Evolutionary conservation across 2,113 vertebrate genomes (phyloP), one percentile per base, ranked within the genome.

Genomic region (Lampris megalopsis): DNA sequence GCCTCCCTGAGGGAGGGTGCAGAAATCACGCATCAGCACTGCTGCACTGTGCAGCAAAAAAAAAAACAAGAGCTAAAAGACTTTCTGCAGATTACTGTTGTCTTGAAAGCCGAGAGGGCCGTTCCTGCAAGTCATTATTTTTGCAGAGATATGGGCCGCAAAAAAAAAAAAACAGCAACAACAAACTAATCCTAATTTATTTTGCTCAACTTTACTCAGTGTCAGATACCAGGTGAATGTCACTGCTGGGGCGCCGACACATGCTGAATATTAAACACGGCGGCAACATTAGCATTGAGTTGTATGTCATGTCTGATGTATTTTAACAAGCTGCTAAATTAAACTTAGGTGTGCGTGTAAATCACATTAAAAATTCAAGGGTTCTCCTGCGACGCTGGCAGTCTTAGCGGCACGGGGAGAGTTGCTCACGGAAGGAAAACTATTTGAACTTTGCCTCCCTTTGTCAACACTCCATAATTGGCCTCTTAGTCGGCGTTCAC

Each of bases 1-100:
- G 84, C 73, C 72, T 92, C 92, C 90, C 86, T 75, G n/a, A 70
- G 87, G 90, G 88, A 90, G 83, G 56, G 9, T 73, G 79, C 83
- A 76, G 78, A 87, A 86, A 88, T 43, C 61, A 75, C 13, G 56
- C 78, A 82, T 88, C 89, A 85, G 88, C 80, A 78, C 50, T 79
- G 80, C 82, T 58, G 78, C 81, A 84, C 63, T 70, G 65, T 78
- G 62, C 68, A 80, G 53, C 40, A 73, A 67, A 60, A 9, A 56
- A 79, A 75, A 79, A 75, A 65, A 52, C 47, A 69, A 40, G 11
- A 41, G 47, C 13, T 74, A 56, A 80, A 80, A 71, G n/a, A 13
- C n/a, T 76, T 37, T 61, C 68, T 76, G 63, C 61, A 80, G 67
- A 77, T 77, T 10, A 62, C 10, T 49, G 37, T 62, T 45, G 6